These are phyloP conservation scores for Meghimatium bilineatum DNA, from an alignment of 2,888 invertebrate genomes.

Conservation along the genomic window DNA sequence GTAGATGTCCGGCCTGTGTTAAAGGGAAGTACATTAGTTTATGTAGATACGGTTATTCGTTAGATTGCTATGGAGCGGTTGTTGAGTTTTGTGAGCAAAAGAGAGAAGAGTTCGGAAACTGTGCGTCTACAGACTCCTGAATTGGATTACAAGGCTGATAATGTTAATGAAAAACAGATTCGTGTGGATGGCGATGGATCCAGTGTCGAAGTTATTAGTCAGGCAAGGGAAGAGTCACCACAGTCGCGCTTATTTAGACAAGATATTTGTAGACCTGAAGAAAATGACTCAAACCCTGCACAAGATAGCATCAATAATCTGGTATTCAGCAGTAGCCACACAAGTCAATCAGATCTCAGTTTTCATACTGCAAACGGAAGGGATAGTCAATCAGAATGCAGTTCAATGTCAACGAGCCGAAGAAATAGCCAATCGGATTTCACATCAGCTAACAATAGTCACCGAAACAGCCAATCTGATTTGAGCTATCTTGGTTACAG, in stretches of 20 bases:
- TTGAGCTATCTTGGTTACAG: conserved; percentile 18
- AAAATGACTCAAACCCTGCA: background rate
- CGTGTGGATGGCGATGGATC: background rate
- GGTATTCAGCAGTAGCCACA: conserved; percentile 13
- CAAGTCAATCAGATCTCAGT: conserved; percentile 39
- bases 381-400: conserved; percentile 31
- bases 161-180: background rate
- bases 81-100: background rate
- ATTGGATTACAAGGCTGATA: background rate
- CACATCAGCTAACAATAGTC: conserved; percentile 7
- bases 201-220: background rate
- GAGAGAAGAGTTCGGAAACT: background rate
- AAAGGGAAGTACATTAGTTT: too few species aligned
- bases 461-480: conserved; percentile 30
- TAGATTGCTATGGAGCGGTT: conserved; percentile 2
- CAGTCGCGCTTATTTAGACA: background rate
- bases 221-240: too few species aligned
- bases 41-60: too few species aligned
- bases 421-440: conserved; percentile 33
- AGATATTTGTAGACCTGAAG: background rate
- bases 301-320: background rate
- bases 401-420: background rate
- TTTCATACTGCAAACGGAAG: conserved; percentile 15
- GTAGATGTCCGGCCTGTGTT: too few species aligned
- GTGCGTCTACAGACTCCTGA: background rate